A percentile compares a stretch with the other conserved stretches of the same genome.
Conservation (phyloP, 2,113 vertebrate species). For the Odontophorus gujanensis region DNA sequence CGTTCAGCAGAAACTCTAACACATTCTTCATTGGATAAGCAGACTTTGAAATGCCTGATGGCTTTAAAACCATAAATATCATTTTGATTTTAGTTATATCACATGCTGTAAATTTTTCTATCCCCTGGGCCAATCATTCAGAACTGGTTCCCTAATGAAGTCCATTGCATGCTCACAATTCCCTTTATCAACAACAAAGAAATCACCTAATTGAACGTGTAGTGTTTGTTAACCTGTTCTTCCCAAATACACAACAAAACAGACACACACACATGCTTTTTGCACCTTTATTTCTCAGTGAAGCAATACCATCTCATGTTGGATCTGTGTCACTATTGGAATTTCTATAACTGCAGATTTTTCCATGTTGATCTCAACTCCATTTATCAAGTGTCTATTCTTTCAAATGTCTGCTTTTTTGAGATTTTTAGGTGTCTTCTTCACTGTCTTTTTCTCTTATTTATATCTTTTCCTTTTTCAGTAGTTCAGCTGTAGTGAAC, state of each 20-base stretch:
- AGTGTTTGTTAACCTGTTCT: background rate
- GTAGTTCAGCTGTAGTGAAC: background rate
- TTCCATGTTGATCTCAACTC: background rate
- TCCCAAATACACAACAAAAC: background rate
- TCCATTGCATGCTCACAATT: background rate
- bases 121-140: background rate
- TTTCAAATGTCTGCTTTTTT: background rate
- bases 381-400: background rate
- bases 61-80: background rate
- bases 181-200: background rate
- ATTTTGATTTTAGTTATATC: background rate
- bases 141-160: background rate
- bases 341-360: background rate
- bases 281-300: background rate
- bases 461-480: background rate
- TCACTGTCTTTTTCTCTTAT: background rate
- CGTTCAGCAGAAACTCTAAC: background rate
- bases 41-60: background rate
- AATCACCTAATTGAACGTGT: background rate
- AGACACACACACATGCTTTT: too few species aligned
- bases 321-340: background rate
- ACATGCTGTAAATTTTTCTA: background rate
- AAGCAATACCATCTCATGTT: background rate
- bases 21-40: background rate
- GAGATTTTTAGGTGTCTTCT: background rate